Base-by-base conservation (phyloP, 2,113 vertebrate species). In the Pterophyllum scalare region DNA sequence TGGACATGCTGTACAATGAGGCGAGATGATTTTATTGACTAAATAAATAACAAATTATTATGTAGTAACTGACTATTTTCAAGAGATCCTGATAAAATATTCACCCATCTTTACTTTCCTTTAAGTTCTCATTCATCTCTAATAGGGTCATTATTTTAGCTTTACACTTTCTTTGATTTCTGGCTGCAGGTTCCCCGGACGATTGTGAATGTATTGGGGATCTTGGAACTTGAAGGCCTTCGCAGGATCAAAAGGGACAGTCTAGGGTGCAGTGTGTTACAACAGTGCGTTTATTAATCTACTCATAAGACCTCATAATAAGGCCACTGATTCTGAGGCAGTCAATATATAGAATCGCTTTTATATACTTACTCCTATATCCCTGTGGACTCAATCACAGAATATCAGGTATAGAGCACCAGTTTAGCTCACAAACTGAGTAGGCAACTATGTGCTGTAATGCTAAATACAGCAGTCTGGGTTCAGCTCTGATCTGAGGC, bases 1-100 rank as follows among this genome's bases (percentile, higher is more conserved):
- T 99, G 94, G 96, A 98, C 88, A 90, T 97, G 24, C 93, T 99
- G 64, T 97, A 97, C 33, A 5, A 94, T 31, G 95, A 98, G 97
- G 98, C 98, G 95, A 92, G 91, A 46, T 57, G 2, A 70, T 43
- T 17, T 57, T 26, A 64, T 54, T 8, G 6, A 72, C 20, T 26
- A 7, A 14, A n/a, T 20, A 33, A 19, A 80, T 43, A 38, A 15
- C 10, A 14, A 5, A n/a, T 59, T 3, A 52, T 54, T 31, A 40
- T 20, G 6, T 31, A 26, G 33, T 77, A 77, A 60, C 17, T 59
- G 20, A 13, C 28, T 52, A 28, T 26, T 4, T 49, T 0, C 26
- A 67, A 7, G 43, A 20, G 65, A 28, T 70, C 26, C 43, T 67
- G 64, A 67, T 40, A 24, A 11, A 3, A 43, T 26, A 49, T 49